Evolutionary conservation across 92 coral and sea anemone genomes (phyloP).

Genomic region (Phenganax stokvisi): DNA sequence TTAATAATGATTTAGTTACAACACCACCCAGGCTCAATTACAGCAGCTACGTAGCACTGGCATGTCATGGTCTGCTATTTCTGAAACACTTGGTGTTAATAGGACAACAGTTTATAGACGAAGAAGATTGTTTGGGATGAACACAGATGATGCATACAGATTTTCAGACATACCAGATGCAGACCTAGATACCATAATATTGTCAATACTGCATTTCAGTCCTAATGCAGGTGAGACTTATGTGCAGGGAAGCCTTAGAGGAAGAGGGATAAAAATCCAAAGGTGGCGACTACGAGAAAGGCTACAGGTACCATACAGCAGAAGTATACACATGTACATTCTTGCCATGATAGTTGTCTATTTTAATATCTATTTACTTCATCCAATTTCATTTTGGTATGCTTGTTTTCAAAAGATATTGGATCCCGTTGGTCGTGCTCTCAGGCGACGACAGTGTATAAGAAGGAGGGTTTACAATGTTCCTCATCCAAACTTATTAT

Average conservation of each 20-base stretch:
- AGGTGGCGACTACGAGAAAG: constrained; percentile 31
- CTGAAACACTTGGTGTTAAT: constrained; percentile 8
- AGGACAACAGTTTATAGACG: constrained; percentile 30
- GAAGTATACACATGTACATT: not conserved
- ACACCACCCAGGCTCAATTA: constrained; percentile 6
- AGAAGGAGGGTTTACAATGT: constrained; percentile 15
- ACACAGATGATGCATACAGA: constrained; percentile 25
- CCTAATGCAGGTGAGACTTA: constrained; percentile 35
- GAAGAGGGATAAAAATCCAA: constrained; percentile 22
- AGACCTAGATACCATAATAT: constrained; percentile 15
- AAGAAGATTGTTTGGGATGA: constrained; percentile 22
- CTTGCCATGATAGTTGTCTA: no score
- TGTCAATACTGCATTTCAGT: constrained; percentile 5
- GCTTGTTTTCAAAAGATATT: constrained; percentile 6
- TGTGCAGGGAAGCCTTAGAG: constrained; percentile 30
- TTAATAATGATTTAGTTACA: not conserved
- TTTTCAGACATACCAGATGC: constrained; percentile 22
- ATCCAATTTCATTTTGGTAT: not conserved
- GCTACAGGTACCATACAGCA: constrained; percentile 25
- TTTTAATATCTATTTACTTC: not conserved
- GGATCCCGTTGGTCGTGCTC: constrained; percentile 20
- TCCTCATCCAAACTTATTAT: constrained; percentile 15
- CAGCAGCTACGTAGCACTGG: constrained; percentile 12
- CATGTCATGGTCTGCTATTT: constrained; percentile 17
- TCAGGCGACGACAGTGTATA: not conserved